phyloP scores from a whole-genome alignment of 2,797 vertebrate species.

The Crocodylus rhombifer region DNA sequence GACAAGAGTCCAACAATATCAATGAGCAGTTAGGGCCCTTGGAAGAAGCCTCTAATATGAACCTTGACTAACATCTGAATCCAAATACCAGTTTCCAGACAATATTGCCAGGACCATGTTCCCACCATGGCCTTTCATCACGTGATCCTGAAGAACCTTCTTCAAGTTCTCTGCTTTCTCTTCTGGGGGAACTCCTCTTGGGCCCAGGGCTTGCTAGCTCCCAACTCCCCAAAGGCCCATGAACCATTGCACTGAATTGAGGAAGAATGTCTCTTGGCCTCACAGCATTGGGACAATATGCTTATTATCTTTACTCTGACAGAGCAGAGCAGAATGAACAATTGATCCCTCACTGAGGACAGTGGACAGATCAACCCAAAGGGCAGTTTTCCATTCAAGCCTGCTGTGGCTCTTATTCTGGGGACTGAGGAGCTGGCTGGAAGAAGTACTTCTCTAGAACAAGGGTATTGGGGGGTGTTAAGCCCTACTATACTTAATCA shows the following conservation, averaged over 20 bases:
- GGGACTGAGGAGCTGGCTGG: neutral
- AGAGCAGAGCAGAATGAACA: neutral
- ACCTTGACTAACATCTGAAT: neutral
- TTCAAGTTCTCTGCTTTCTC: neutral
- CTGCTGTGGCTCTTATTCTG: neutral
- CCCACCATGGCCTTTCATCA: neutral
- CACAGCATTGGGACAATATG: neutral
- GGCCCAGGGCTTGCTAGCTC: neutral
- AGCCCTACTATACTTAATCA: neutral
- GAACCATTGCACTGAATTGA: neutral
- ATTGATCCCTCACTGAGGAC: neutral
- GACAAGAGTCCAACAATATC: neutral
- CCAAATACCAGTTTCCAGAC: neutral
- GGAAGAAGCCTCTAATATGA: neutral
- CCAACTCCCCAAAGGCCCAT: neutral
- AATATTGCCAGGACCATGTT: neutral
- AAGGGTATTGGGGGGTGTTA: neutral
- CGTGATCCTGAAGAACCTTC: fast-evolving
- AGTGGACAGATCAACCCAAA: neutral
- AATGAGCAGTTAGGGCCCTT: no score
- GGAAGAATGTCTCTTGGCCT: fast-evolving
- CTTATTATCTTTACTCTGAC: neutral
- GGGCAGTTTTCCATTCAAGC: no score
- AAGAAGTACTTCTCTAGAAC: neutral
- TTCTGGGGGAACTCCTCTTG: fast-evolving